Base-by-base conservation (phyloP, 2,113 vertebrate species). In the Galeopterus variegatus region DNA sequence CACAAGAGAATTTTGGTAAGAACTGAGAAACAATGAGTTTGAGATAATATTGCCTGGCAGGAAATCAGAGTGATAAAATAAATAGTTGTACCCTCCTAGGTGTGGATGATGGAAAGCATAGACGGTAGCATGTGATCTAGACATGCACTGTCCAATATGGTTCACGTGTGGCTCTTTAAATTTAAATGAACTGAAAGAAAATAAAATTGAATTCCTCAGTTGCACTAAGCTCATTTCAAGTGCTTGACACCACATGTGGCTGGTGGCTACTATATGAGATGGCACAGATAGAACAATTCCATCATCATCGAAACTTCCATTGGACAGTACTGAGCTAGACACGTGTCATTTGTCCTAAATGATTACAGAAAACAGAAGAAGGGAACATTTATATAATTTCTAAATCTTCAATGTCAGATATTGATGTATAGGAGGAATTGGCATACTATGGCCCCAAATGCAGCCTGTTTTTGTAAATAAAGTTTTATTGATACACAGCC, bases 381-480 rank as follows among this genome's bases (percentile, higher is more conserved):
- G 12, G 28, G 60, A 65, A 48, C 0, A 0, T 3, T 81, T 65
- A 76, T 84, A 65, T 86, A 48, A 86, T 60, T 90, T 65, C 31
- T 54, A 67, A 52, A 33, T 26, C 52, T 91, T 93, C 70, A 50
- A 0, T 54, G 28, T 70, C 26, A 77, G 67, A 4, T 94, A 54
- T 56, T 77, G 33, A 19, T 48, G 36, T 60, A 19, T 60, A 60
- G 11, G 41, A 91, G 48, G 64, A 67, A 67, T 88, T 76, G 75
- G 48, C 28, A 88, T 60, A 87, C 54, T 28, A 24, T 10, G 80
- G 19, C 10, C 10, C 23, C 17, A 23, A 60, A 88, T 96, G 58
- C n/a, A 93, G 65, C 36, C 54, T 94, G 58, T 48, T 93, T 80
- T 60, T 64, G 14, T 96, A 83, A 88, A 50, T 93, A 72, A 80